Evolutionary conservation across 2,113 vertebrate genomes (phyloP), one percentile per base, ranked within the genome.

Genomic region (Lophura nycthemera): DNA sequence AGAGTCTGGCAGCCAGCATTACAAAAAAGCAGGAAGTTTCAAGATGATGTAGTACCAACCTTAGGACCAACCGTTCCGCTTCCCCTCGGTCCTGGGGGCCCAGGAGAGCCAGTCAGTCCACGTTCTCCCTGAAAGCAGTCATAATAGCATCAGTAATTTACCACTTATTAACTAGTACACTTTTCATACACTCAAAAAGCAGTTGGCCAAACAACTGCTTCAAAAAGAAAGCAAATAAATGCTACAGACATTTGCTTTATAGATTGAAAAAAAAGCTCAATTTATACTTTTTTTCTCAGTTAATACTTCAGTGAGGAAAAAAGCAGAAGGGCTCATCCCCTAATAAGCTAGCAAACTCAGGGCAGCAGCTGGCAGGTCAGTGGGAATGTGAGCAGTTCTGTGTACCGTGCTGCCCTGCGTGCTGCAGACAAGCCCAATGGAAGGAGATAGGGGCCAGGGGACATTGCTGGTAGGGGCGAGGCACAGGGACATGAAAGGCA

Each of bases 21-120:
- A 61, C 40, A 27, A 15, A 83, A 74, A 13, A 69, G 16, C 14
- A 57, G 22, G 66, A 48, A 90, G 6, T 11, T 65, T 52, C 48
- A 43, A 2, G 29, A 8, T 0, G 4, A 20, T 60, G 4, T 76
- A 1, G 4, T 21, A 86, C 97, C 96, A 71, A 99, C 98, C 98
- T 98, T 98, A 54, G 97, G 97, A 94, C 98, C 98, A 70, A 97
- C 34, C 2, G 21, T 93, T 94, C 98, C 98, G 1, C 63, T 48
- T 36, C 98, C 98, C 8, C 74, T 73, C 43, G 97, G 97, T 11
- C 98, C 98, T 0, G 92, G 70, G 4, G 88, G 97, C 3, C 99
- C 98, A 8, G 96, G 97, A 38, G 67, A 80, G 2, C 98, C 98
- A 43, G 88, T 97, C 29, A 95, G 70, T 8, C 98, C 98, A 89